These are phyloP conservation scores for Phrynocephalus guinanensis DNA, from an alignment of 2,797 vertebrate genomes.

Conservation along the genomic window DNA sequence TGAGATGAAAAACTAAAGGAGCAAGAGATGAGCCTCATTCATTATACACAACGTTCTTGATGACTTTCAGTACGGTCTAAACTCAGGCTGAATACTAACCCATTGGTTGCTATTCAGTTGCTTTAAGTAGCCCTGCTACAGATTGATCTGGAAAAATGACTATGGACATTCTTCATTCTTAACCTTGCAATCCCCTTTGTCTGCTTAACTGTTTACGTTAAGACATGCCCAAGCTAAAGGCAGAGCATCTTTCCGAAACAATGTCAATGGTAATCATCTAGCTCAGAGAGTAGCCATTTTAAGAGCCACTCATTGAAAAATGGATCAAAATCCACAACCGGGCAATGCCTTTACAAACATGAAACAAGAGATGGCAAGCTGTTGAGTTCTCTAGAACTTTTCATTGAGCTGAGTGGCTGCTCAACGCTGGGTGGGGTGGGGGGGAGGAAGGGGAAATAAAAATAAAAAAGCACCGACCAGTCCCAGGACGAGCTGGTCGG, in stretches of 20 bases:
- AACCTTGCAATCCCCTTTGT: slow-evolving; percentile 54
- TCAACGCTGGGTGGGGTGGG: too few species aligned
- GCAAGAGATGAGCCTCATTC: slow-evolving; percentile 63
- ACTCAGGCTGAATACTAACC: slow-evolving; percentile 76
- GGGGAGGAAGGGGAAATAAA: too few species aligned
- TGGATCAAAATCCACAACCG: not conserved
- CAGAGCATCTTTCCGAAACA: not conserved
- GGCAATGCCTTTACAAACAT: not conserved
- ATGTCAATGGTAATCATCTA: not conserved
- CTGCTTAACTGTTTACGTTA: slow-evolving; percentile 52
- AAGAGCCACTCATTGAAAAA: not conserved
- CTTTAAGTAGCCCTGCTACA: slow-evolving; percentile 71
- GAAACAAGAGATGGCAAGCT: too few species aligned
- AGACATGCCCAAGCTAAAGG: not conserved
- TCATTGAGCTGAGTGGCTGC: too few species aligned
- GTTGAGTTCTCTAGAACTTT: too few species aligned
- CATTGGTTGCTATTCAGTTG: slow-evolving; percentile 76
- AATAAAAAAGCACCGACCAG: too few species aligned
- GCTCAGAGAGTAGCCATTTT: not conserved
- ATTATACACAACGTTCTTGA: slow-evolving; percentile 73
- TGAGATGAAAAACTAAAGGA: slow-evolving; percentile 72
- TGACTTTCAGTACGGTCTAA: slow-evolving; percentile 72
- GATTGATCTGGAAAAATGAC: slow-evolving; percentile 68
- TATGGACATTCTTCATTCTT: slow-evolving; percentile 55
- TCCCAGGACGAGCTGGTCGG: too few species aligned